phyloP scores from a whole-genome alignment of 2,888 invertebrate genomes.

The Tholera decimalis region DNA sequence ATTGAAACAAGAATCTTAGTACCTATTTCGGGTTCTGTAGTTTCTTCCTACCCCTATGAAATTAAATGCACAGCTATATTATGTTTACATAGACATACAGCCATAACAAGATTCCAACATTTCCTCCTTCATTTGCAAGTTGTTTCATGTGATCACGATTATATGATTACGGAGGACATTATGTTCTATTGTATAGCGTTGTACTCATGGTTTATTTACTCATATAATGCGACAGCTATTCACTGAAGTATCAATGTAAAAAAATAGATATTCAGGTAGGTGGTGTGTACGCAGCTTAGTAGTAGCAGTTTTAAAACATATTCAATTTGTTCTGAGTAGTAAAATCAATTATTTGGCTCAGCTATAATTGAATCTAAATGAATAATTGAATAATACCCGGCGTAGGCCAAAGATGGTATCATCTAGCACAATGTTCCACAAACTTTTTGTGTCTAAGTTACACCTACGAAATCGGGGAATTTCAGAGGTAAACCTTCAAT shows the following conservation, averaged over 20 bases:
- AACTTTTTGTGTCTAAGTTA: too few relatives aligned
- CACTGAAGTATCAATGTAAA: neutral
- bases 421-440: too few relatives aligned
- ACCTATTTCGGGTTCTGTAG: neutral
- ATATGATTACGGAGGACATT: conserved; percentile 29
- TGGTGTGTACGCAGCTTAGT: neutral
- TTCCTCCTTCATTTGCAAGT: conserved; percentile 11
- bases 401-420: too few relatives aligned
- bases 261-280: neutral
- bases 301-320: neutral
- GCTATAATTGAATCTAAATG: too few relatives aligned
- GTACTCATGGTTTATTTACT: conserved; percentile 43
- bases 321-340: neutral
- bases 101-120: conserved; percentile 4
- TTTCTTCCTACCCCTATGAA: neutral
- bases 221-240: conserved; percentile 22
- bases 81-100: conserved; percentile 7
- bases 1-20: neutral
- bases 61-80: neutral
- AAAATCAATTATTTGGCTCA: neutral
- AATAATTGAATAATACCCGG: too few relatives aligned
- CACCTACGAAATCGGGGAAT: too few relatives aligned
- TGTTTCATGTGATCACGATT: conserved; percentile 21
- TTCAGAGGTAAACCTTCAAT: too few relatives aligned
- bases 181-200: conserved; percentile 18